These are phyloP conservation scores for Eospalax fontanierii DNA, from an alignment of 2,797 vertebrate genomes.

Conservation along the genomic window DNA sequence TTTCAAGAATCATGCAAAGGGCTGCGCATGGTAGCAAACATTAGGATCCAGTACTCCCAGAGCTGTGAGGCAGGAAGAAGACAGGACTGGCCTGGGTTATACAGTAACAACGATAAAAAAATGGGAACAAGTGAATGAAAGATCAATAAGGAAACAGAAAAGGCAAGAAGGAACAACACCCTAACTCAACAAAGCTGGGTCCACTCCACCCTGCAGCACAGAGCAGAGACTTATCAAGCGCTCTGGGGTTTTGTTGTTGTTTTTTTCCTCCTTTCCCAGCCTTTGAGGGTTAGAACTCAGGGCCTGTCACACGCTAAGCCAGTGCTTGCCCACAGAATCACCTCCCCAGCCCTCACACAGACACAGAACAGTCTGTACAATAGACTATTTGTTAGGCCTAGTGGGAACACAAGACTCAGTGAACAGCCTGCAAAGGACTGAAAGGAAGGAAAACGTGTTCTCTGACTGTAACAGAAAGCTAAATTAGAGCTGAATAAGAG, in stretches of 20 bases:
- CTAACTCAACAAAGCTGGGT: neutral
- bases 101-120: neutral
- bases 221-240: neutral
- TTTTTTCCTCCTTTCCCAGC: neutral
- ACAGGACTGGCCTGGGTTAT: neutral
- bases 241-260: neutral
- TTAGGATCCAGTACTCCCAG: neutral
- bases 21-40: neutral
- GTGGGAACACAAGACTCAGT: neutral
- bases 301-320: neutral
- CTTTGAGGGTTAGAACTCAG: neutral
- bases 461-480: neutral
- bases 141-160: neutral
- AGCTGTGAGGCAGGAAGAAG: neutral
- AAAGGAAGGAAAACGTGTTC: neutral
- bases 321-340: neutral
- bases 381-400: neutral
- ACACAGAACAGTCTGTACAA: neutral
- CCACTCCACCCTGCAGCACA: neutral
- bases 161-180: neutral
- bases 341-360: neutral
- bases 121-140: neutral
- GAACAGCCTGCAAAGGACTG: neutral
- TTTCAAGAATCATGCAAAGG: neutral
- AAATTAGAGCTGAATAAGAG: neutral